phyloP scores from a whole-genome alignment of 2,888 invertebrate genomes.

The Drosophila cognata region DNA sequence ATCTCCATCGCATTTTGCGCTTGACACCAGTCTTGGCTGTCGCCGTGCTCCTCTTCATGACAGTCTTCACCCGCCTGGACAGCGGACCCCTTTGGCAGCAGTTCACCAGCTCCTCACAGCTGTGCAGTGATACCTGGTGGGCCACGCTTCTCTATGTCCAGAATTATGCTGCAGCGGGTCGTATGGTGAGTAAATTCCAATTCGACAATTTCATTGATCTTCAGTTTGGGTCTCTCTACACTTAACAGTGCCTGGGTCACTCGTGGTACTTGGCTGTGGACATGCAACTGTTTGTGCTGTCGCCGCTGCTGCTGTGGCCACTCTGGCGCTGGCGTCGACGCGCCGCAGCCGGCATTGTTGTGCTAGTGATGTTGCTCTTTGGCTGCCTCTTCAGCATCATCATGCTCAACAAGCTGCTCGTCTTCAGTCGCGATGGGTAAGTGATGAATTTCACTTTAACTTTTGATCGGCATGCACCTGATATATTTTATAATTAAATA shows the following conservation, averaged over 20 bases:
- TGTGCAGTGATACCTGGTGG: conserved; percentile 85
- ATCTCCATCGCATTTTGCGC: conserved; percentile 82
- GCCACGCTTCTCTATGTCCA: conserved; percentile 84
- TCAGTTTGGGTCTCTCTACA: neutral
- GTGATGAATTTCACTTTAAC: neutral
- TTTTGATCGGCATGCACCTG: neutral
- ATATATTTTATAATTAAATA: neutral
- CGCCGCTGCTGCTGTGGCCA: conserved; percentile 86
- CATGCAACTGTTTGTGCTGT: conserved; percentile 86
- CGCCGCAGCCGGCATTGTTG: conserved; percentile 52
- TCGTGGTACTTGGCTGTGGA: conserved; percentile 87
- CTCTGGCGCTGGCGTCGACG: conserved; percentile 82
- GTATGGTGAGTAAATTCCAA: conserved; percentile 62
- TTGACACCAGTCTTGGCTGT: conserved; percentile 86
- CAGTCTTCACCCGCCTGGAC: conserved; percentile 84
- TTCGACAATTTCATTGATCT: neutral
- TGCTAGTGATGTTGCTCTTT: conserved; percentile 67
- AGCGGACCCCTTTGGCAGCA: conserved; percentile 85
- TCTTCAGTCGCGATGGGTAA: conserved; percentile 45
- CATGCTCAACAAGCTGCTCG: conserved; percentile 56
- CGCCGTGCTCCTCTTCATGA: conserved; percentile 85
- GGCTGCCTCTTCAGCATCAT: conserved; percentile 72
- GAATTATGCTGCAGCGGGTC: conserved; percentile 81
- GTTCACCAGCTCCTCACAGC: conserved; percentile 26
- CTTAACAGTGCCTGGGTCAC: conserved; percentile 85